Conservation (phyloP, 2,113 vertebrate species). For the Furnarius figulus region DNA sequence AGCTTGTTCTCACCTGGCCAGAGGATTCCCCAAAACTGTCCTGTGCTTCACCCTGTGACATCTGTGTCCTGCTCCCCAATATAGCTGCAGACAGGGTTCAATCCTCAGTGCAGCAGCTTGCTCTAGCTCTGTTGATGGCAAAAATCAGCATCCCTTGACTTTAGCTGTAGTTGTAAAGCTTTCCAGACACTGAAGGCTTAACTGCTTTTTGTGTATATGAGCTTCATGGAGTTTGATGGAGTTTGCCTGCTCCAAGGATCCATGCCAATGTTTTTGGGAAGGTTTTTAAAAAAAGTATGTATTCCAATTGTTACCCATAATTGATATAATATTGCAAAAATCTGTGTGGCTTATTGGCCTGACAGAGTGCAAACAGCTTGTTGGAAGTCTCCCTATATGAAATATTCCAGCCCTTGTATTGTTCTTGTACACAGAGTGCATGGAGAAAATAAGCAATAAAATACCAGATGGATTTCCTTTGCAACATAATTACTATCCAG, state of each 20-base stretch:
- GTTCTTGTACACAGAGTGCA: neutral
- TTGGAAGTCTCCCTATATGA: neutral
- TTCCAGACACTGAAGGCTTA: neutral
- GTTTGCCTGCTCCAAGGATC: neutral
- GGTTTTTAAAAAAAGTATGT: neutral
- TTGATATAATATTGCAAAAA: neutral
- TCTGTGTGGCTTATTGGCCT: neutral
- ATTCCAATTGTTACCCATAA: neutral
- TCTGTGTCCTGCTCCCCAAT: neutral
- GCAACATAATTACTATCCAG: neutral
- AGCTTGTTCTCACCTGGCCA: neutral
- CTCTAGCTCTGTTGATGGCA: neutral
- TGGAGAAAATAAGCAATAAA: neutral
- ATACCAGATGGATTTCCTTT: conserved; percentile 29
- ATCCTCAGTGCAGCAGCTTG: neutral
- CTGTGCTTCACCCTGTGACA: neutral
- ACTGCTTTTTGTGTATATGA: neutral
- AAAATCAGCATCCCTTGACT: neutral
- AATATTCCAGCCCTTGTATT: neutral
- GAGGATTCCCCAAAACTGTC: neutral
- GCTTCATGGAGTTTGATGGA: neutral
- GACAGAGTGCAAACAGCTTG: neutral
- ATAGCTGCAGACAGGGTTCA: fast-evolving
- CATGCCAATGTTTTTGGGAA: neutral
- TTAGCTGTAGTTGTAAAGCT: neutral